A percentile compares a stretch with the other conserved stretches of the same genome.
These are phyloP conservation scores for Blastomussa wellsi DNA, from an alignment of 92 coral and sea anemone species.

Conservation along the genomic window DNA sequence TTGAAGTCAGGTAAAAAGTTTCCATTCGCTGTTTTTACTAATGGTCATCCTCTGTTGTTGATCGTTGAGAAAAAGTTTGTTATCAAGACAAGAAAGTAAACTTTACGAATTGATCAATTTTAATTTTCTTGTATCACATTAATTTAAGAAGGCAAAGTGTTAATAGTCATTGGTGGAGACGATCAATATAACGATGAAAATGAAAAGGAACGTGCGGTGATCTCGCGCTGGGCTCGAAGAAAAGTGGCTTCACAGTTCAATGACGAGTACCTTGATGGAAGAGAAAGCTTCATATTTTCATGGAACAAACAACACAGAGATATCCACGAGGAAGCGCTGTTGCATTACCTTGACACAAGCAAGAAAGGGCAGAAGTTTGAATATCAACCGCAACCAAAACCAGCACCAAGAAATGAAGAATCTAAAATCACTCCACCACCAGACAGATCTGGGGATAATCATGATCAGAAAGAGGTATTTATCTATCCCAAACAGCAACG, in stretches of 20 bases:
- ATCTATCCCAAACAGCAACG: no score
- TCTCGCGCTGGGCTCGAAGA: constrained; percentile 60
- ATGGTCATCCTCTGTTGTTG: no score
- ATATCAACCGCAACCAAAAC: constrained; percentile 35
- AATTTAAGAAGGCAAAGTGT: constrained; percentile 43
- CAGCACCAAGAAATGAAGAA: not conserved
- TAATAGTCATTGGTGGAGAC: constrained; percentile 65
- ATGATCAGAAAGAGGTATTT: not conserved
- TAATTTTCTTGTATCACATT: not conserved
- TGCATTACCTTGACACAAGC: constrained; percentile 44
- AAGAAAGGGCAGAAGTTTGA: constrained; percentile 37
- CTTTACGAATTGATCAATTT: not conserved
- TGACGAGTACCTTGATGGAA: constrained; percentile 52
- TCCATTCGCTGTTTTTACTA: no score
- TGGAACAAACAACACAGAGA: constrained; percentile 51
- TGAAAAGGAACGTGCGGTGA: constrained; percentile 37
- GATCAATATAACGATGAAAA: constrained; percentile 38
- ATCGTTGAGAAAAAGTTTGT: no score
- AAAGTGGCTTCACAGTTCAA: constrained; percentile 55
- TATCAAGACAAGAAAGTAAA: no score
- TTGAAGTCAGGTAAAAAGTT: no score
- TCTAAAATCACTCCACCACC: not conserved
- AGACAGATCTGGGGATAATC: not conserved
- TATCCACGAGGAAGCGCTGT: constrained; percentile 57
- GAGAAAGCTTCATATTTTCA: constrained; percentile 56